phyloP scores from a whole-genome alignment of 2,113 vertebrate species.

The Maccullochella peelii region DNA sequence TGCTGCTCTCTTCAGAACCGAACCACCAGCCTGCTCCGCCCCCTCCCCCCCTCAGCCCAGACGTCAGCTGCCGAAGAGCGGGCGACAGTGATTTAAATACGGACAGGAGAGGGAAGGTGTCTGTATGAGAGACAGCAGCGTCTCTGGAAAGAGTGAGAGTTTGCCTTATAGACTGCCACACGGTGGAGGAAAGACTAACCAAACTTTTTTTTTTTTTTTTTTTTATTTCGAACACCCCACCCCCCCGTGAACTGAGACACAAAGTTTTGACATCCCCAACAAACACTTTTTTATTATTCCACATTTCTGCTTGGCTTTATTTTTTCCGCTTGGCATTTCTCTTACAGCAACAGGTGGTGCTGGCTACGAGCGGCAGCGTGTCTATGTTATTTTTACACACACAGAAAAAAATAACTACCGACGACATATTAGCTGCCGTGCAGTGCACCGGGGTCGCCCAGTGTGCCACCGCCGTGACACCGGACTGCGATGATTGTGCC shows the following conservation, averaged over 20 bases:
- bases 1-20: background rate
- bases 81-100: conserved; percentile 63
- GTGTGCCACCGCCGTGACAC: conserved; percentile 50
- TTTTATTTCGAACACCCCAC: conserved; percentile 28
- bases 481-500: conserved; percentile 78
- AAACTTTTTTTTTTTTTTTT: conserved; percentile 58
- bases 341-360: conserved; percentile 51
- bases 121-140: conserved; percentile 40
- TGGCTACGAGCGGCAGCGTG: background rate
- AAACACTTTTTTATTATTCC: conserved; percentile 26
- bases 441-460: conserved; percentile 37
- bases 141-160: conserved; percentile 24
- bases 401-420: conserved; percentile 27
- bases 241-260: conserved; percentile 24
- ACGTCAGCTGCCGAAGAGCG: conserved; percentile 41
- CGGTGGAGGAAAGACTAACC: conserved; percentile 74
- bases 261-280: conserved; percentile 62
- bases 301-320: conserved; percentile 4
- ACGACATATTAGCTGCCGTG: conserved; percentile 40
- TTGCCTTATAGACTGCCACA: conserved; percentile 63
- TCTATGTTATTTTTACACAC: background rate
- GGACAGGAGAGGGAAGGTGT: conserved; percentile 56
- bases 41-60: background rate
- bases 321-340: conserved; percentile 20
- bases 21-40: background rate